phyloP scores from a whole-genome alignment of 2,888 invertebrate genomes.

The Meteorus cinctellus region DNA sequence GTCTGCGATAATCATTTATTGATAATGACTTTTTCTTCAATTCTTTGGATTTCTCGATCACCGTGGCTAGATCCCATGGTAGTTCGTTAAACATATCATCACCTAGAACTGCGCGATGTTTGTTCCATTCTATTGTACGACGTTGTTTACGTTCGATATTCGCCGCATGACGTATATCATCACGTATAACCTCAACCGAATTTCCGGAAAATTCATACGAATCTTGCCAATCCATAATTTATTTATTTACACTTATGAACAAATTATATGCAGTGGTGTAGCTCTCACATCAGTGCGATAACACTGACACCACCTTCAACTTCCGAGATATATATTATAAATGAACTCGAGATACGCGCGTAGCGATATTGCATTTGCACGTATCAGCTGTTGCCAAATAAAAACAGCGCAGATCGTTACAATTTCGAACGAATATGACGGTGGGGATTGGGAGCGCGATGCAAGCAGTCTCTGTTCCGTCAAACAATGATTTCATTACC shows the following conservation, averaged over 20 bases:
- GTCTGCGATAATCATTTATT: constrained; percentile 58
- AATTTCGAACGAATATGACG: no score
- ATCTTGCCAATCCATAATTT: not conserved
- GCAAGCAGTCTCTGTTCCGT: no score
- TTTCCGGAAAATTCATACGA: not conserved
- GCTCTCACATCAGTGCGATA: not conserved
- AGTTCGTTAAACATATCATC: constrained; percentile 44
- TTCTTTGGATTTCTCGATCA: constrained; percentile 55
- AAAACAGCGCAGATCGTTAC: no score
- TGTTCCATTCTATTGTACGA: constrained; percentile 56
- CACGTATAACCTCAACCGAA: constrained; percentile 55
- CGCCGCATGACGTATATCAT: constrained; percentile 55
- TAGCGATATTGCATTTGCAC: no score
- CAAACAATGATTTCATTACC: no score
- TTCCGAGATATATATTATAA: no score
- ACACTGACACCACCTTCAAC: no score
- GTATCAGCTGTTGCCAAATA: no score
- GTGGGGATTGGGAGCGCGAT: no score
- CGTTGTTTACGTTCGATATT: constrained; percentile 56
- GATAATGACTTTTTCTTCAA: constrained; percentile 60
- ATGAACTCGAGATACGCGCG: no score
- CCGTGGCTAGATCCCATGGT: constrained; percentile 53
- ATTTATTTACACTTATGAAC: not conserved
- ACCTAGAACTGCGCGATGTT: constrained; percentile 59
- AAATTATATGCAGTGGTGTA: not conserved